phyloP scores from a whole-genome alignment of 2,797 vertebrate genomes.

The Halcyon leucocephala region DNA sequence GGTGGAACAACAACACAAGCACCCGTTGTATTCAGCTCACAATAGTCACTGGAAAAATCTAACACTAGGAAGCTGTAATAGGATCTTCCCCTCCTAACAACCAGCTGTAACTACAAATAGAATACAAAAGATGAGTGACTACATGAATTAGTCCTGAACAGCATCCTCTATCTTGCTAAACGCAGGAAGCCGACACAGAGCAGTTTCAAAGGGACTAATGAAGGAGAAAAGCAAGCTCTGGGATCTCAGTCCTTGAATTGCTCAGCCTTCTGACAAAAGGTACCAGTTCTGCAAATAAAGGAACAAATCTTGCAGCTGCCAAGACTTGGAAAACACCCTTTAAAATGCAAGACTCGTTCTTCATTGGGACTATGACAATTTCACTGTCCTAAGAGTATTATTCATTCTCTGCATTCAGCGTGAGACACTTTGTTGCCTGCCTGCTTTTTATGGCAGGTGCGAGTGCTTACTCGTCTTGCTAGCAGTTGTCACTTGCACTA shows the following conservation, averaged over 20 bases:
- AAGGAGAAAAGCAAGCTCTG: conserved; percentile 39
- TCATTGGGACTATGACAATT: background rate
- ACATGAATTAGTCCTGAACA: conserved; percentile 38
- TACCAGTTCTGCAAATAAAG: background rate
- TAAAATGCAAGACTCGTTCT: background rate
- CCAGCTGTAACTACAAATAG: conserved; percentile 39
- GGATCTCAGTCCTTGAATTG: background rate
- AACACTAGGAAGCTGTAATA: background rate
- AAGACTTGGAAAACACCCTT: background rate
- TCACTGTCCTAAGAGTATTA: background rate
- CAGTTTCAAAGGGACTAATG: conserved; percentile 46
- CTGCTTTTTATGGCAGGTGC: background rate
- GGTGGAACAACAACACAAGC: background rate
- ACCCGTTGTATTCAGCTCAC: background rate
- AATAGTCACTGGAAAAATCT: background rate
- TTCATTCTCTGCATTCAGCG: background rate
- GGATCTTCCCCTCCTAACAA: background rate
- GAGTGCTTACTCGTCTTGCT: background rate
- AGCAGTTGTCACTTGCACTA: background rate
- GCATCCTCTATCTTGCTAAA: conserved; percentile 38
- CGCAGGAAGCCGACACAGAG: conserved; percentile 34
- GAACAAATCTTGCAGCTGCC: background rate
- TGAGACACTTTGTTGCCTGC: background rate
- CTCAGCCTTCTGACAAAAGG: background rate
- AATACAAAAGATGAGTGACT: conserved; percentile 50